Conservation (phyloP, 1,140 invertebrate genomes). For the Aphidius gifuensis region DNA sequence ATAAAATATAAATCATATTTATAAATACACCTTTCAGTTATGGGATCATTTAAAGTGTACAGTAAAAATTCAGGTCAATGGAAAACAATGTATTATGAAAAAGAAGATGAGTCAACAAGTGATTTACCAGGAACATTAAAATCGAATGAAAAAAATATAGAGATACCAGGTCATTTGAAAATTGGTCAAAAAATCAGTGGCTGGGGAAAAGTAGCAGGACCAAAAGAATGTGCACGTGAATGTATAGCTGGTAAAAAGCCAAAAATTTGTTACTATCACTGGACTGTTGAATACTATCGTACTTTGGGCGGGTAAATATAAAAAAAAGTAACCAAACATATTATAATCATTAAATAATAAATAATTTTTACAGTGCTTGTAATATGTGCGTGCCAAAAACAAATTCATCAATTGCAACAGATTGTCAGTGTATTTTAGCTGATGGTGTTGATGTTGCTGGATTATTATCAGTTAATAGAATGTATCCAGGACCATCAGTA, state of each 20-base stretch:
- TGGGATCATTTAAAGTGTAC: no score
- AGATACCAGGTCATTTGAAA: background rate
- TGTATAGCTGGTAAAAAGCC: slow-evolving; percentile 72
- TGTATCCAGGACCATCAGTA: slow-evolving; percentile 81
- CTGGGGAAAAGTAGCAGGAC: slow-evolving; percentile 44
- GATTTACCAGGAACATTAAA: no score
- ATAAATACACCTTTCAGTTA: no score
- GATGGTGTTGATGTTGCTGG: slow-evolving; percentile 74
- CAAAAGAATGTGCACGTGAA: slow-evolving; percentile 73
- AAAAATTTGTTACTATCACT: slow-evolving; percentile 76
- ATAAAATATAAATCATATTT: no score
- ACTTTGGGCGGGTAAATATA: slow-evolving; percentile 68
- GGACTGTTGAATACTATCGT: slow-evolving; percentile 75
- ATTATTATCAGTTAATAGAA: slow-evolving; percentile 75
- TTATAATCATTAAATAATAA: background rate
- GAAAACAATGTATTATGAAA: no score
- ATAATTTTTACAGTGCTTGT: slow-evolving; percentile 66
- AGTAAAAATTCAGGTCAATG: no score
- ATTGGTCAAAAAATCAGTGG: background rate
- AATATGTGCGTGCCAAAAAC: slow-evolving; percentile 70
- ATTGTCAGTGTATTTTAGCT: slow-evolving; percentile 77
- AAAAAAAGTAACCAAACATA: slow-evolving; percentile 16
- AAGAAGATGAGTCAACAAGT: no score
- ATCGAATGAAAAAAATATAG: no score
- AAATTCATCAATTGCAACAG: slow-evolving; percentile 59